Base-by-base conservation (phyloP, 2,797 vertebrate genomes). In the Phrynocephalus forsythii region DNA sequence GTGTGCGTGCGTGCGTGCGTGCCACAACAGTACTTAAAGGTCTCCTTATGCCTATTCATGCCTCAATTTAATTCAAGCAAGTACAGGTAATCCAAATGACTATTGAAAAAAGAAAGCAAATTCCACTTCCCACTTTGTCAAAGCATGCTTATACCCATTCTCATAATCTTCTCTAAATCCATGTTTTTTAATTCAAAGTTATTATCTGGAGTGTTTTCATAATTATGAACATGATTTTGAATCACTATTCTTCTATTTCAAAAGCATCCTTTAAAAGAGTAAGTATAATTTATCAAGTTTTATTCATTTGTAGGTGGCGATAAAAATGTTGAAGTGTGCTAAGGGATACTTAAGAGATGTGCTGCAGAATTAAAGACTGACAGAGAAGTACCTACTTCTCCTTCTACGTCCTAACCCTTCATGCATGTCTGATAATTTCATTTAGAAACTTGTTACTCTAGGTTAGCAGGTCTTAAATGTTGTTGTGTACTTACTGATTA, bases 221-320 rank as follows among this genome's bases (percentile, higher is more conserved):
- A 78, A 78, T 85, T 78, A 85, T 18, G 11, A 85, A 48, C 9
- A 11, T 85, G 73, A 77, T 44, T 84, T 79, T 79, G 26, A 75
- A 85, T 67, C 63, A n/a, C 68, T n/a, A 50, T 79, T 79, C 38
- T 60, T 60, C 50, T 79, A 60, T 30, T 84, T 7, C 24, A 28
- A 52, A 50, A 68, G 5, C 73, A 52, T 67, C 71, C 38, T 82
- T 68, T 85, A 1, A 6, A 52, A 85, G 18, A 78, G 48, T 67
- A 24, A 20, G 76, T 67, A 78, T 5, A 50, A 56, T 68, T 67
- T 44, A 66, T 28, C 79, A 67, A 28, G 67, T 85, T 63, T 67
- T 68, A 28, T 20, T 73, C 38, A 68, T 85, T 77, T 26, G 10
- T 68, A 50, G 9, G 50, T 68, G 76, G 22, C 26, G 44, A 50